phyloP scores from a whole-genome alignment of 1,140 invertebrate species.

The Drosophila pruinosa region DNA sequence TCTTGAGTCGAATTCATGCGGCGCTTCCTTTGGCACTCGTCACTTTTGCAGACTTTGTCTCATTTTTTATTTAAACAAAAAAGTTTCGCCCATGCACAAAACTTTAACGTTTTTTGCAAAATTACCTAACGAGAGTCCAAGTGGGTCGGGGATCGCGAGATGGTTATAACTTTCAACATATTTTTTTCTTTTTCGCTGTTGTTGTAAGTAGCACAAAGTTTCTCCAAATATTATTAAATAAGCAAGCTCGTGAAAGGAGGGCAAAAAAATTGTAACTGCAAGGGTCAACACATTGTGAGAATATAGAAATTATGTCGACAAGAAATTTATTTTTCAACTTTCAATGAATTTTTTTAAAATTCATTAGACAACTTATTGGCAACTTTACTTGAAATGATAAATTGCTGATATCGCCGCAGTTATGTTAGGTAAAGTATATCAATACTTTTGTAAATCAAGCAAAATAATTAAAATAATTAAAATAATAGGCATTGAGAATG shows the following conservation, averaged over 20 bases:
- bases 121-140: constrained; percentile 40
- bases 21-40: constrained; percentile 52
- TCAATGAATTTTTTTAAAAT: not conserved
- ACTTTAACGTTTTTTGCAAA: constrained; percentile 32
- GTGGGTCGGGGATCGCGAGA: constrained; percentile 13
- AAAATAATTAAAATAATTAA: constrained; percentile 41
- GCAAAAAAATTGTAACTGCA: not conserved
- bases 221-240: constrained; percentile 53
- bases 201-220: constrained; percentile 41
- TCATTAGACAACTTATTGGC: not conserved
- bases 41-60: constrained; percentile 60
- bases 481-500: constrained; percentile 27
- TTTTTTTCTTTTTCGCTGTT: not conserved
- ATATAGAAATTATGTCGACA: not conserved
- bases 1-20: constrained; percentile 48
- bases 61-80: constrained; percentile 61
- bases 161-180: constrained; percentile 29
- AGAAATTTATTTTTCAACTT: constrained; percentile 12
- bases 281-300: not conserved
- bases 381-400: not conserved
- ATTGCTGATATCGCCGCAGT: no score
- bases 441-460: not conserved
- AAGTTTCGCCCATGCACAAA: constrained; percentile 45
- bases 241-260: constrained; percentile 22
- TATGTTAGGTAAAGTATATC: not conserved